Evolutionary conservation across 2,888 invertebrate genomes (phyloP).

Genomic region (Pollenia griseotomentosa): DNA sequence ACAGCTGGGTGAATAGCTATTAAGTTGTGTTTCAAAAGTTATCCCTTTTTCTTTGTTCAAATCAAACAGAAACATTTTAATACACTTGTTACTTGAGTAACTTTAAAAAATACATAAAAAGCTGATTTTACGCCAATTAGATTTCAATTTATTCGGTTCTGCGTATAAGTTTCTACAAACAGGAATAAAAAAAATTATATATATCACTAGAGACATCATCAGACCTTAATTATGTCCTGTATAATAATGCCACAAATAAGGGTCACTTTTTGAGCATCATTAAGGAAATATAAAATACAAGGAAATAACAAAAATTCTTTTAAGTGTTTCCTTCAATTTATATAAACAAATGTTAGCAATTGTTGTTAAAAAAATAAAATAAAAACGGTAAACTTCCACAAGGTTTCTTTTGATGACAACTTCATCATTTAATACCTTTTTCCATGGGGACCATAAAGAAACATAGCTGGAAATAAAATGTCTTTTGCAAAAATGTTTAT

Average conservation of each 20-base stretch:
- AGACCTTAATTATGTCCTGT: constrained; percentile 2
- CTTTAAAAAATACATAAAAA: constrained; percentile 2
- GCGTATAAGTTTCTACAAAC: not conserved
- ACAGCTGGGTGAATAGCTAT: constrained; percentile 2
- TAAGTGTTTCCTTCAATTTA: constrained; percentile 1
- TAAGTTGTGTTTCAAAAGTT: not conserved
- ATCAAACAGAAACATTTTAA: not conserved
- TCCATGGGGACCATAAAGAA: not conserved
- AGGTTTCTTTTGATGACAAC: not conserved
- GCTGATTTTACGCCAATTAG: constrained; percentile 58
- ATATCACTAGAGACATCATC: not conserved
- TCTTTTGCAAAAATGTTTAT: not conserved
- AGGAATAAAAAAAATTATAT: not conserved
- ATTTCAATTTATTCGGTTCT: constrained; percentile 46
- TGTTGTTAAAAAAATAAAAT: not conserved
- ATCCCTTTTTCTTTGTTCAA: not conserved
- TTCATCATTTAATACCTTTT: constrained; percentile 7
- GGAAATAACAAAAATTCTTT: no score
- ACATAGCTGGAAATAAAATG: not conserved
- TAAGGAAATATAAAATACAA: constrained; percentile 17
- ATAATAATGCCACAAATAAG: not conserved
- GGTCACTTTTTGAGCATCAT: constrained; percentile 36
- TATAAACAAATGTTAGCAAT: constrained; percentile 24
- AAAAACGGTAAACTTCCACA: constrained; percentile 27
- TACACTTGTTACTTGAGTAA: not conserved